These are phyloP conservation scores for Pharmacophagus antenor DNA, from an alignment of 2,888 invertebrate species.

Conservation along the genomic window DNA sequence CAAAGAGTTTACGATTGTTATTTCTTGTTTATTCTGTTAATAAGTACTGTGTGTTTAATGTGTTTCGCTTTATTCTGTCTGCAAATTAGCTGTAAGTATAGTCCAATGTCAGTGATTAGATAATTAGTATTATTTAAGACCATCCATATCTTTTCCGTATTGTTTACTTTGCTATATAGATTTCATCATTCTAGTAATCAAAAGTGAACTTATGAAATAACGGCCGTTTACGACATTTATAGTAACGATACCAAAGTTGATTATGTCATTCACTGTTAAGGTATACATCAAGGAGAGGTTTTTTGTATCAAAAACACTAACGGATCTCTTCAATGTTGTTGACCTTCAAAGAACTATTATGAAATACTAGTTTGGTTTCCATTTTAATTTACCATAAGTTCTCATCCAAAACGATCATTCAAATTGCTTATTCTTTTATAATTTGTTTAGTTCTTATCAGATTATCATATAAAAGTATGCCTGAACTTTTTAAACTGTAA, in stretches of 20 bases:
- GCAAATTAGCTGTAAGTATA: slow-evolving; percentile 6
- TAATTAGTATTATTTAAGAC: slow-evolving; percentile 13
- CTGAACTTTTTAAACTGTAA: too few species aligned
- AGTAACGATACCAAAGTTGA: slow-evolving; percentile 3
- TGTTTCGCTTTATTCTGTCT: slow-evolving; percentile 10
- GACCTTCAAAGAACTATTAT: slow-evolving; percentile 22
- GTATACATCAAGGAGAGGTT: slow-evolving; percentile 20
- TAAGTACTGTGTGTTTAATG: slow-evolving; percentile 6
- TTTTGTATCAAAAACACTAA: slow-evolving; percentile 21
- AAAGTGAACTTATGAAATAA: not conserved
- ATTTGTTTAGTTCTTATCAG: not conserved
- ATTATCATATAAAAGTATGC: too few species aligned
- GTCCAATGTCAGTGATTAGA: slow-evolving; percentile 7
- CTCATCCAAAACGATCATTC: not conserved
- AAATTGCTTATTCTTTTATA: slow-evolving; percentile 12
- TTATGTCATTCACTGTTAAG: slow-evolving; percentile 13
- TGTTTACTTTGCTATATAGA: slow-evolving; percentile 10
- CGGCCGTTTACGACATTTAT: slow-evolving; percentile 4
- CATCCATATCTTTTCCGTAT: slow-evolving; percentile 1
- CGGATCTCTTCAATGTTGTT: slow-evolving; percentile 28
- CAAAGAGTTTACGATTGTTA: slow-evolving; percentile 3
- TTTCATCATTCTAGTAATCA: slow-evolving; percentile 15
- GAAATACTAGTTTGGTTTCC: slow-evolving; percentile 20
- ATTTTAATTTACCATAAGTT: slow-evolving; percentile 8
- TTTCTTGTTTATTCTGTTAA: slow-evolving; percentile 21